Evolutionary conservation across 2,113 vertebrate species (phyloP), one percentile per base, ranked within the genome.

Genomic region (Sylvia atricapilla): DNA sequence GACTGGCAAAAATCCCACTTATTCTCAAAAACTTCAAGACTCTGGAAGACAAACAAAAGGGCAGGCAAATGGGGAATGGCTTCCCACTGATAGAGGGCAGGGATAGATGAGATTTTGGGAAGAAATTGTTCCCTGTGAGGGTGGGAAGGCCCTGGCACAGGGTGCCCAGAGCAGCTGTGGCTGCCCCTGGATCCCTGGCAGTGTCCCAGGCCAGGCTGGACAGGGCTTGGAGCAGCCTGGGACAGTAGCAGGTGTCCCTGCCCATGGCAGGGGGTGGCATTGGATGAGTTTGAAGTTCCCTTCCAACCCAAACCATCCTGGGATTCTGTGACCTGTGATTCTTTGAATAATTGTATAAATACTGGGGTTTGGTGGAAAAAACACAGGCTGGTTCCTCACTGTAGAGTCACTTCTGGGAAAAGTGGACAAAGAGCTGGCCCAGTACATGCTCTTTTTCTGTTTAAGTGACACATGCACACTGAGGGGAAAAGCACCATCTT

Each of bases 61-160:
- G 27, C 8, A 49, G 10, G 9, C 35, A n/a, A 41, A n/a, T 11
- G 11, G 39, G 39, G 10, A 75, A 68, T 41, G 5, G 6, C 7
- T 74, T 46, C 23, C 23, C 59, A 6, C 0, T 50, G 52, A 5
- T 14, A 22, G 28, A 67, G 30, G 20, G 20, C 53, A 60, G 46
- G 46, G 11, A 0, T 0, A 5, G 20, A 2, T 53, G 20, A 4
- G n/a, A 24, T 30, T 1, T n/a, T n/a, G 24, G 46, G 28, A 5
- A 60, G 46, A 2, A 60, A 53, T 39, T 60, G 1, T 0, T 74
- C 0, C 0, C 24, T 33, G 11, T 1, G 46, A 60, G 28, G 46
- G 13, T 39, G 23, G 23, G 2, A 0, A 74, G 28, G n/a, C 20
- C 28, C 69, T 89, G 62, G 24, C 28, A 4, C 46, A 83, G 47